These are phyloP conservation scores for Helicolenus hilgendorfi DNA, from an alignment of 2,797 vertebrate genomes.

Conservation along the genomic window DNA sequence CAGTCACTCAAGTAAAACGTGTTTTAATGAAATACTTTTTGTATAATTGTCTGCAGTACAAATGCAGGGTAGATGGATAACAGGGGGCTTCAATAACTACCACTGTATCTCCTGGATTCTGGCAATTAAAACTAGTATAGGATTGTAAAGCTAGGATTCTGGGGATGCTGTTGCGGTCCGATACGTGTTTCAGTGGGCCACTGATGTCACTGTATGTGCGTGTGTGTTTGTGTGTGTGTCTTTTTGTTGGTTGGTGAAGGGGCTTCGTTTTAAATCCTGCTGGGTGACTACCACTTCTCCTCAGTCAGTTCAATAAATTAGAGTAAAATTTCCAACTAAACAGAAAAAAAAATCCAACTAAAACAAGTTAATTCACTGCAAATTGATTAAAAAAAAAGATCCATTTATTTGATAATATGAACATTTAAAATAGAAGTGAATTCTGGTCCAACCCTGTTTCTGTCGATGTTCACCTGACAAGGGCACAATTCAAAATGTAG, in stretches of 20 bases:
- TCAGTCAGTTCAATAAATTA: conserved; percentile 29
- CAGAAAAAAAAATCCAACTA: not conserved
- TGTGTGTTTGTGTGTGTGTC: conserved; percentile 35
- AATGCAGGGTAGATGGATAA: conserved; percentile 49
- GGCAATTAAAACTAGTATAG: conserved; percentile 11
- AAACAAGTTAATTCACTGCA: not conserved
- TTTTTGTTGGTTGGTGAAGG: conserved; percentile 42
- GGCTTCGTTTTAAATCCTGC: conserved; percentile 64
- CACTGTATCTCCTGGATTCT: conserved; percentile 44
- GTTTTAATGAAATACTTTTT: not conserved
- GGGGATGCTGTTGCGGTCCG: conserved; percentile 43
- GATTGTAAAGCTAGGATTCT: conserved; percentile 20
- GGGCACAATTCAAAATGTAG: conserved; percentile 44
- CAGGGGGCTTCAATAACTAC: conserved; percentile 53
- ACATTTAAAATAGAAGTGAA: conserved; percentile 26
- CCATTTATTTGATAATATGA: not conserved
- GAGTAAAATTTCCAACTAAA: not conserved
- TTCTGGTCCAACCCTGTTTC: conserved; percentile 10
- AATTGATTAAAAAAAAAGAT: not conserved
- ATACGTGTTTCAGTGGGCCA: conserved; percentile 43
- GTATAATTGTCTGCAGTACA: conserved; percentile 16
- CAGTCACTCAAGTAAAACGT: conserved; percentile 2
- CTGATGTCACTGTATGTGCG: conserved; percentile 67
- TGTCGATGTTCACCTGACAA: conserved; percentile 33
- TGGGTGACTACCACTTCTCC: conserved; percentile 39